Conservation (phyloP, 2,797 vertebrate species). For the Ibycter americanus region DNA sequence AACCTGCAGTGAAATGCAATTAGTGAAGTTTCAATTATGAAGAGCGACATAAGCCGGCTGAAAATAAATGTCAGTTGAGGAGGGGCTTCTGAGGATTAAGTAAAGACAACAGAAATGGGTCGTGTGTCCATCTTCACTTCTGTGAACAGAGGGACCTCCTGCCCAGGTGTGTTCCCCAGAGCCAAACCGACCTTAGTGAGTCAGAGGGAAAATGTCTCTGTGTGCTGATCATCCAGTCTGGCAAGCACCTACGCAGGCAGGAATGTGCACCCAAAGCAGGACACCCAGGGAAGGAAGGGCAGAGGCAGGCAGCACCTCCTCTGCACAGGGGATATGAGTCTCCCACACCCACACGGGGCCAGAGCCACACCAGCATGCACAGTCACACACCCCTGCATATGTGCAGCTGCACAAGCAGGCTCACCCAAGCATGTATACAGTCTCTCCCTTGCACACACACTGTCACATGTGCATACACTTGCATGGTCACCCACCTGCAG, state of each 20-base stretch:
- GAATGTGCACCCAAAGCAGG: background rate
- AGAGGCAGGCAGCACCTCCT: background rate
- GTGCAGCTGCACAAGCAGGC: background rate
- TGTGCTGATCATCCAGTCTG: background rate
- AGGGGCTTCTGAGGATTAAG: background rate
- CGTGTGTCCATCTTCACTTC: background rate
- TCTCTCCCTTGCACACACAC: background rate
- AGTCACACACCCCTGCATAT: rapidly evolving
- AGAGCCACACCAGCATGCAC: background rate
- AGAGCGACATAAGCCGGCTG: rapidly evolving
- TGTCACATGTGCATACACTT: rapidly evolving
- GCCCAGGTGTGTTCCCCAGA: background rate
- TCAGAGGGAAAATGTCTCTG: background rate
- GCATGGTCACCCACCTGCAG: background rate
- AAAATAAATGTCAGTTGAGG: background rate
- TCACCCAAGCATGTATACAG: too few relatives aligned
- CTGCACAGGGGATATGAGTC: rapidly evolving
- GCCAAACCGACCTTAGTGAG: background rate
- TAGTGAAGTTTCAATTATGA: background rate
- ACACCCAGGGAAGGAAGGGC: background rate
- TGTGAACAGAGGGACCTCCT: background rate
- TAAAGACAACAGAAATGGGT: rapidly evolving
- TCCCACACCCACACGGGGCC: background rate
- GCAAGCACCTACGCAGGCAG: background rate
- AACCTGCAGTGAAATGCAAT: background rate